Evolutionary conservation across 92 coral and sea anemone genomes (phyloP).

Genomic region (Galaxea fascicularis): DNA sequence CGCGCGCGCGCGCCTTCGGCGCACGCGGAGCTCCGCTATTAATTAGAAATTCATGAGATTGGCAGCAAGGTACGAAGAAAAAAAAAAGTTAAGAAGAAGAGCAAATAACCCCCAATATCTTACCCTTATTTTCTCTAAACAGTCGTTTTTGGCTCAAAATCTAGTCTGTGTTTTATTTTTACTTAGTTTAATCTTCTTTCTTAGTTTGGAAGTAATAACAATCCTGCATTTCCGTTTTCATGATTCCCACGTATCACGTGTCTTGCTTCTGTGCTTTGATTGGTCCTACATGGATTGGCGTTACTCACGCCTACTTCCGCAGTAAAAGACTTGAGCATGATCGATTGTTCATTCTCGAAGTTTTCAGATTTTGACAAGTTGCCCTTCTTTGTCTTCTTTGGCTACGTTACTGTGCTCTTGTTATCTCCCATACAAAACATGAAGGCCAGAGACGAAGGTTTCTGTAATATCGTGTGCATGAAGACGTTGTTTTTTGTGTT

Average conservation of each 20-base stretch:
- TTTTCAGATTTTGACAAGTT: background rate
- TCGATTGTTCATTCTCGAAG: slow-evolving; percentile 19
- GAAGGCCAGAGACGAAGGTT: slow-evolving; percentile 55
- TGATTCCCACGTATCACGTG: slow-evolving; percentile 7
- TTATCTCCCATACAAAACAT: background rate
- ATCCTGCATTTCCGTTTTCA: background rate
- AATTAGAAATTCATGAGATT: no score
- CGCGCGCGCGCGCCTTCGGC: no score
- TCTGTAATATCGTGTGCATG: slow-evolving; percentile 76
- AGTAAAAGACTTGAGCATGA: slow-evolving; percentile 13
- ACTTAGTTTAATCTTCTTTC: background rate
- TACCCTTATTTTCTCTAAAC: no score
- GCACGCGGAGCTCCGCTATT: no score
- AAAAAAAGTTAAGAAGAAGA: no score
- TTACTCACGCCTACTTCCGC: slow-evolving; percentile 33
- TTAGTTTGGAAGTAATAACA: background rate
- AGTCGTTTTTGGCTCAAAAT: no score
- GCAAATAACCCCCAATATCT: no score
- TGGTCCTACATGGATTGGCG: slow-evolving; percentile 5
- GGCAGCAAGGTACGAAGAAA: no score
- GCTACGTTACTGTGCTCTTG: background rate
- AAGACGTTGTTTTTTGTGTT: slow-evolving; percentile 85
- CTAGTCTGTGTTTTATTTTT: no score
- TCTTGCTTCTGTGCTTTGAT: background rate
- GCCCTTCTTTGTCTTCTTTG: background rate